phyloP scores from a whole-genome alignment of 1,140 invertebrate genomes.

The Sesamia nonagrioides region DNA sequence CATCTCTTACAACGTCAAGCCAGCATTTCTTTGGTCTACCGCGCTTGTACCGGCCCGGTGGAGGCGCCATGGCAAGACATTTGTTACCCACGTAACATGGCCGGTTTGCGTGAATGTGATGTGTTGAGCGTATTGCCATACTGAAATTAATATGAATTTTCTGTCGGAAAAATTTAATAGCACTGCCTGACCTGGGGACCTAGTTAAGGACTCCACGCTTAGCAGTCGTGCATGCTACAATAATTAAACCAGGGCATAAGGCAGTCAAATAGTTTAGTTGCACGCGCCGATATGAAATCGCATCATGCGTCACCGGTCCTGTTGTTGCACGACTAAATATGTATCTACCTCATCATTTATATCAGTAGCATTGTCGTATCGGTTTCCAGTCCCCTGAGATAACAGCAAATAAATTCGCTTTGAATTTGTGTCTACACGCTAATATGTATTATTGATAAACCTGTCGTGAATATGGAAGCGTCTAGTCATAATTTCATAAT shows the following conservation, averaged over 20 bases:
- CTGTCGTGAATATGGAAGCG: slow-evolving; percentile 14
- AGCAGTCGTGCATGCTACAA: background rate
- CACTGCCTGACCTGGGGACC: no score
- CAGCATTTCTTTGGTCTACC: no score
- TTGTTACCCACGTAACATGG: no score
- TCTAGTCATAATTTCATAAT: slow-evolving; percentile 13
- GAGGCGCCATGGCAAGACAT: no score
- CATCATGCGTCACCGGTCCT: background rate
- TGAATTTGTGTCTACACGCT: background rate
- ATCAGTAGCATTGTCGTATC: slow-evolving; percentile 20
- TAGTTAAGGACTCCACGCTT: no score
- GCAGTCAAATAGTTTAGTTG: background rate
- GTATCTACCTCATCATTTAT: slow-evolving; percentile 10
- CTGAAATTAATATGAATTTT: no score
- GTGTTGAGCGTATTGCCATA: no score
- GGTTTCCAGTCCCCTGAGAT: slow-evolving; percentile 5
- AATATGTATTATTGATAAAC: background rate
- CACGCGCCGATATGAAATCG: background rate
- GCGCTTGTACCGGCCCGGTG: no score
- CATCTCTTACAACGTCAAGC: no score
- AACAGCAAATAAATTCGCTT: background rate
- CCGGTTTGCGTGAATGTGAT: no score
- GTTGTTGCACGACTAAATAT: slow-evolving; percentile 5
- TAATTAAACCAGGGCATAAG: background rate
- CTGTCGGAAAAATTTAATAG: no score